Percentiles rank a stretch among this genome's conserved stretches.
Conservation (phyloP, 2,797 vertebrate species). For the Botia kubotai region DNA sequence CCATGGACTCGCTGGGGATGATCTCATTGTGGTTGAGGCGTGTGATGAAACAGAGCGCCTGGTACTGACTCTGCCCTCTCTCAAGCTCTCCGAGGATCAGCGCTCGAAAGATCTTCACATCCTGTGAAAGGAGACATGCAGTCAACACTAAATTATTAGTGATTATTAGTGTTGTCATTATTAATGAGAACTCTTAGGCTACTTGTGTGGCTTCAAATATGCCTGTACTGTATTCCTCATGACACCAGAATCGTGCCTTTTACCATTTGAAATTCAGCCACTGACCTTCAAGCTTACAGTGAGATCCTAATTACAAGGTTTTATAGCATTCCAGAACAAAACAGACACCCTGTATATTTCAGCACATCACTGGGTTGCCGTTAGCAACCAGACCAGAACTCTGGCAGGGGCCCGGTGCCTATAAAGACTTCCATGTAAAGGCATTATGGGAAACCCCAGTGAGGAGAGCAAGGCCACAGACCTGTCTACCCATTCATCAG, state of each 20-base stretch:
- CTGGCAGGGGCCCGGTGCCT: constrained; percentile 68
- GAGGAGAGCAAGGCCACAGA: constrained; percentile 61
- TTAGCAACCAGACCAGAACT: constrained; percentile 69
- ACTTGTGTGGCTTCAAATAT: not conserved
- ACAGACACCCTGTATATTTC: constrained; percentile 62
- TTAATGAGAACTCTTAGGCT: not conserved
- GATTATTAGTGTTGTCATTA: too few species aligned
- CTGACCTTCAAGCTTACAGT: constrained; percentile 20
- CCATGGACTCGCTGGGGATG: constrained; percentile 98
- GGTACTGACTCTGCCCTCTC: constrained; percentile 95
- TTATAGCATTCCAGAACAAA: constrained; percentile 50
- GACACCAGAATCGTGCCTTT: not conserved
- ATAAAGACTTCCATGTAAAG: constrained; percentile 71
- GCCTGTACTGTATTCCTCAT: not conserved
- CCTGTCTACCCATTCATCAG: constrained; percentile 67
- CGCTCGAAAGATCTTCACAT: constrained; percentile 96
- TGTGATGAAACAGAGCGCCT: constrained; percentile 93
- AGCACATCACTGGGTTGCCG: constrained; percentile 63
- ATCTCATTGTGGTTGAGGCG: constrained; percentile 92
- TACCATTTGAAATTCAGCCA: constrained; percentile 20
- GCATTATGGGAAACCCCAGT: constrained; percentile 71
- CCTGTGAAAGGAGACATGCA: constrained; percentile 73
- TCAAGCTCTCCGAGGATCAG: constrained; percentile 96
- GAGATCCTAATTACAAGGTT: constrained; percentile 38
- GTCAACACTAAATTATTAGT: not conserved